These are phyloP conservation scores for Ptilodon capucinus DNA, from an alignment of 2,888 invertebrate species.

Conservation along the genomic window DNA sequence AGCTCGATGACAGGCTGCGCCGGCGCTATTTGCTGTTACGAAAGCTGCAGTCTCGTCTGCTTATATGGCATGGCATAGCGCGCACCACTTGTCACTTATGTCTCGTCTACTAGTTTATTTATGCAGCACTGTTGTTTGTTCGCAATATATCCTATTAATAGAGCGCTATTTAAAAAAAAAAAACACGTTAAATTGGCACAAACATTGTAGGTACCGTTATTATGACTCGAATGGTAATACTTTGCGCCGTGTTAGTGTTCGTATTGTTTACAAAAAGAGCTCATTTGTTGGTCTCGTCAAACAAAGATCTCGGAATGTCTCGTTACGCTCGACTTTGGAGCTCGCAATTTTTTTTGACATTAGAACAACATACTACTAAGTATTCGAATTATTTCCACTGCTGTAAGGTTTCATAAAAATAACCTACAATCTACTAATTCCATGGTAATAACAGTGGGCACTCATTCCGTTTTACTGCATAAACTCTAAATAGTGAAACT, in stretches of 20 bases:
- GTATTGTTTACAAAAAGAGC: constrained; percentile 25
- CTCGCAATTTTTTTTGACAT: neutral
- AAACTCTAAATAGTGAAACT: neutral
- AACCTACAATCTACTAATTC: neutral
- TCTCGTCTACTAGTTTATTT: constrained; percentile 34
- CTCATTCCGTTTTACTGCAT: neutral
- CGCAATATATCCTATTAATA: constrained; percentile 14
- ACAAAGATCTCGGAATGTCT: constrained; percentile 19
- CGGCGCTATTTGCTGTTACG: constrained; percentile 73
- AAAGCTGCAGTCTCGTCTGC: constrained; percentile 69
- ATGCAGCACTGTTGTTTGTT: constrained; percentile 23
- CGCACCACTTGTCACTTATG: constrained; percentile 47
- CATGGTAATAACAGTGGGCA: neutral
- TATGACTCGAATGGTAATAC: neutral
- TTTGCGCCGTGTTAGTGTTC: constrained; percentile 16
- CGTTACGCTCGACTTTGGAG: neutral
- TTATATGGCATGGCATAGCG: constrained; percentile 64
- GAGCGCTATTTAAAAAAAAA: constrained; percentile 18
- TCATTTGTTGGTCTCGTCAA: constrained; percentile 24
- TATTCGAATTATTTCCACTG: neutral
- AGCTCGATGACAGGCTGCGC: constrained; percentile 54
- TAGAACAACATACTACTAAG: neutral
- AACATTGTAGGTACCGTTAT: neutral
- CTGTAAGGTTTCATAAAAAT: neutral
- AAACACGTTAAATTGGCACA: constrained; percentile 2